Conservation (phyloP, 1,140 invertebrate species). For the Brachionus manjavacas region DNA sequence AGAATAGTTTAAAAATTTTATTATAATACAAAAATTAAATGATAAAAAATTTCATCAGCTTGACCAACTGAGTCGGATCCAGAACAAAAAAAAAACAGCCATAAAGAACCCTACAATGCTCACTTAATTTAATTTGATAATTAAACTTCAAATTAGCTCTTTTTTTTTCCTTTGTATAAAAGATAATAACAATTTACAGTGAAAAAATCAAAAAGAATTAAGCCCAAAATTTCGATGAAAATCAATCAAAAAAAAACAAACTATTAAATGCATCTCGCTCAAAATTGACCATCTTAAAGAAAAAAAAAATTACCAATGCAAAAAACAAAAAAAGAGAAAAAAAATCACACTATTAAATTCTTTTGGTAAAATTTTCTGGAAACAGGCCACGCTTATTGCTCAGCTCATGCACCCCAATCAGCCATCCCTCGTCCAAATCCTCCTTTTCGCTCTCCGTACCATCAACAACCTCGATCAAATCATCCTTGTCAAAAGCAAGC, state of each 20-base stretch:
- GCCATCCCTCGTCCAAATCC: constrained; percentile 92
- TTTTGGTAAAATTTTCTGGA: constrained; percentile 82
- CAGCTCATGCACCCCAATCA: constrained; percentile 87
- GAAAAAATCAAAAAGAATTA: background rate
- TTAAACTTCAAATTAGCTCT: background rate
- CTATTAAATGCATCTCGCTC: background rate
- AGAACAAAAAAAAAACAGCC: background rate
- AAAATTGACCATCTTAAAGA: background rate
- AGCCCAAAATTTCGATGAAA: background rate
- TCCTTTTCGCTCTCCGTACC: constrained; percentile 54
- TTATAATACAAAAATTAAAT: background rate
- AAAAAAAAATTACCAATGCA: background rate
- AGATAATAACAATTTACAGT: background rate
- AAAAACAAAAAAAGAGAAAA: no score
- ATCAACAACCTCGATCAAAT: constrained; percentile 3
- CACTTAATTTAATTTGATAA: background rate
- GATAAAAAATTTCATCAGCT: background rate
- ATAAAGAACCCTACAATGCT: background rate
- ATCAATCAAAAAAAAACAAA: background rate
- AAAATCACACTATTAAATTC: background rate
- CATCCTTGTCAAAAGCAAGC: constrained; percentile 17
- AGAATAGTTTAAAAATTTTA: background rate
- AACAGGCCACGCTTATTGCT: constrained; percentile 91
- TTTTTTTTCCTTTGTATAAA: background rate
- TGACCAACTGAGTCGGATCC: background rate